Evolutionary conservation across 2,113 vertebrate genomes (phyloP).

Genomic region (Egretta garzetta): DNA sequence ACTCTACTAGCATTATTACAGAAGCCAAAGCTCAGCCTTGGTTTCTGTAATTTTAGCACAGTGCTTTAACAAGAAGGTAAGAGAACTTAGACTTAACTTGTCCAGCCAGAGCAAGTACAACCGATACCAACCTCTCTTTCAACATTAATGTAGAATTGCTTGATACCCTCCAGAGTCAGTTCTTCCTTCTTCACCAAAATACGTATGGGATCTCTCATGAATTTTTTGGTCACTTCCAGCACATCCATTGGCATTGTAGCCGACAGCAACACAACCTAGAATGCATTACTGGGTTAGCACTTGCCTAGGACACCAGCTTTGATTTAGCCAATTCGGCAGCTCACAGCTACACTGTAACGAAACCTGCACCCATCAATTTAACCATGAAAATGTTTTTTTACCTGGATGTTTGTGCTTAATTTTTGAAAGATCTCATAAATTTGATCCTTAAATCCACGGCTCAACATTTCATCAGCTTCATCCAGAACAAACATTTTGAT

Average conservation of each 20-base stretch:
- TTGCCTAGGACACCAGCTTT: rapidly evolving
- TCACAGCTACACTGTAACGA: not conserved
- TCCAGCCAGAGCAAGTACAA: not conserved
- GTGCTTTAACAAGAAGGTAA: conserved; percentile 81
- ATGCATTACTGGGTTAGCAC: rapidly evolving
- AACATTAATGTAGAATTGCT: conserved; percentile 99
- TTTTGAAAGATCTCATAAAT: conserved; percentile 99
- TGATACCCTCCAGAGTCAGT: conserved; percentile 98
- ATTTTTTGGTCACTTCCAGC: conserved; percentile 98
- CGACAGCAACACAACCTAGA: conserved; percentile 94
- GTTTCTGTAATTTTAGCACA: conserved; percentile 79
- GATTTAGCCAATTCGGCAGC: not conserved
- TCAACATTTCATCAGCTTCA: conserved; percentile 99
- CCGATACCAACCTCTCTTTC: conserved; percentile 88
- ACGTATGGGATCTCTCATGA: conserved; percentile 96
- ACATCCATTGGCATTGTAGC: conserved; percentile 98
- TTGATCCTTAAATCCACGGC: conserved; percentile 99
- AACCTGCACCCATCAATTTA: not conserved
- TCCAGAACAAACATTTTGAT: conserved; percentile 99
- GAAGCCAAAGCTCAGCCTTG: conserved; percentile 62
- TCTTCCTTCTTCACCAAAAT: conserved; percentile 99
- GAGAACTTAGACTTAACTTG: not conserved
- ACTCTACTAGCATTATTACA: conserved; percentile 82
- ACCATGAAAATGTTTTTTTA: not conserved
- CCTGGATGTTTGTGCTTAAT: conserved; percentile 96